Base-by-base conservation (phyloP, 2,888 invertebrate genomes). In the Drosophila paramelanica region DNA sequence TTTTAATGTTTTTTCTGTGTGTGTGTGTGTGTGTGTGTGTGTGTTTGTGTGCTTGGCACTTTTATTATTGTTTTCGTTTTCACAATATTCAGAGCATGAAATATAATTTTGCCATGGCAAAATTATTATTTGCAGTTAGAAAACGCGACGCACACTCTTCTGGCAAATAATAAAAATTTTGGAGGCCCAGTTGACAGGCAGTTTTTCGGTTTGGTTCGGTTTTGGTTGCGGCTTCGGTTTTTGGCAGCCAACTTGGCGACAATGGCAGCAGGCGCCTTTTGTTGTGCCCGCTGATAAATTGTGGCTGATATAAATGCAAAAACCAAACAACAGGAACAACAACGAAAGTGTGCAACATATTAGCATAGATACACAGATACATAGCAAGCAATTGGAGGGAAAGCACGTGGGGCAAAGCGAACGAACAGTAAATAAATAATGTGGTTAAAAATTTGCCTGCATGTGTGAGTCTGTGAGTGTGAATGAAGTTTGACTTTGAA, bases 401-500 rank as follows among this genome's bases (percentile, higher is more conserved):
- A 59, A 62, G 59, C 60, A 75, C 57, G 71, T 67, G 55, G 67
- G 46, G 53, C 58, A 46, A 52, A 52, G 68, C 67, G 66, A 85
- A 77, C 67, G 66, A 85, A 77, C 85, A 89, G 82, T 85, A 89
- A 85, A 85, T 85, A 89, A 85, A 85, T 85, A 85, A 85, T 85
- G 85, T 89, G 89, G 85, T 85, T 85, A 89, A 85, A 85, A 85
- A 75, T 85, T 88, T 79, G 77, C 72, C 70, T 68, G 55, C 73
- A 71, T 74, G 72, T 67, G 67, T 74, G 60, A 47, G 49, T 64
- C 42, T 50, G 71, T 45, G 79, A 82, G 68, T 85, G 88, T 73
- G 89, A 89, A 87, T 89, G 89, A 85, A 85, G 88, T 85, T 89
- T 89, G 85, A 85, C 85, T 85, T 85, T 85, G 85, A 85, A 85